phyloP scores from a whole-genome alignment of 2,888 invertebrate species.

The Halictus ligatus region DNA sequence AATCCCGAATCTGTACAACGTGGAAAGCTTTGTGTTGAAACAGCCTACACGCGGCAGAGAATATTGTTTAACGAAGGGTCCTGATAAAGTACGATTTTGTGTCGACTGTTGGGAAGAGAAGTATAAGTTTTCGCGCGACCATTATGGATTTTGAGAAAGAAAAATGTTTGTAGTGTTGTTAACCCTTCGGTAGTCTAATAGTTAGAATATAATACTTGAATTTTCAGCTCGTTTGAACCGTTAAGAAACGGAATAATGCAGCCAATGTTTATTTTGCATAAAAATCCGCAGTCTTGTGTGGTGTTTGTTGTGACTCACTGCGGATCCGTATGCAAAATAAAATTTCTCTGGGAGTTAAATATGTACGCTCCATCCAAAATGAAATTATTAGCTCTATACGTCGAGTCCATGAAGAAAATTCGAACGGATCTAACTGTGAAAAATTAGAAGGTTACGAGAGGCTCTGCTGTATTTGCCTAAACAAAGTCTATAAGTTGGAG shows the following conservation, averaged over 20 bases:
- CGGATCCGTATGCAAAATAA: not conserved
- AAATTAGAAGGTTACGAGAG: not conserved
- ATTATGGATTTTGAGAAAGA: not conserved
- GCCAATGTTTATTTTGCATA: not conserved
- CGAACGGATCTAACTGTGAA: not conserved
- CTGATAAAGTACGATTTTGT: not conserved
- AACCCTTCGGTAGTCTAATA: not conserved
- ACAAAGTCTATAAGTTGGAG: not conserved
- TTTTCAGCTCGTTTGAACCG: not conserved
- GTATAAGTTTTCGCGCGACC: not conserved
- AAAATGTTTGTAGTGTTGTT: not conserved
- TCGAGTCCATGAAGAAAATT: not conserved
- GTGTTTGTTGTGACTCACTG: not conserved
- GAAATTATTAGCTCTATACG: not conserved
- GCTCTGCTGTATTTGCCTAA: not conserved
- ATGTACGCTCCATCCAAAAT: not conserved
- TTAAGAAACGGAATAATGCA: too few relatives aligned
- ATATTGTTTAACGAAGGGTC: too few relatives aligned
- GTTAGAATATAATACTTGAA: too few relatives aligned
- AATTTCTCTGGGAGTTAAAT: not conserved
- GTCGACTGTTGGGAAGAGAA: not conserved
- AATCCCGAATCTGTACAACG: slow-evolving; percentile 17
- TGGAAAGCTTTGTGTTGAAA: too few relatives aligned
- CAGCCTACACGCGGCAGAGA: too few relatives aligned
- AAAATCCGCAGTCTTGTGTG: not conserved